These are phyloP conservation scores for Pollenia griseotomentosa DNA, from an alignment of 2,888 invertebrate genomes.

Conservation along the genomic window DNA sequence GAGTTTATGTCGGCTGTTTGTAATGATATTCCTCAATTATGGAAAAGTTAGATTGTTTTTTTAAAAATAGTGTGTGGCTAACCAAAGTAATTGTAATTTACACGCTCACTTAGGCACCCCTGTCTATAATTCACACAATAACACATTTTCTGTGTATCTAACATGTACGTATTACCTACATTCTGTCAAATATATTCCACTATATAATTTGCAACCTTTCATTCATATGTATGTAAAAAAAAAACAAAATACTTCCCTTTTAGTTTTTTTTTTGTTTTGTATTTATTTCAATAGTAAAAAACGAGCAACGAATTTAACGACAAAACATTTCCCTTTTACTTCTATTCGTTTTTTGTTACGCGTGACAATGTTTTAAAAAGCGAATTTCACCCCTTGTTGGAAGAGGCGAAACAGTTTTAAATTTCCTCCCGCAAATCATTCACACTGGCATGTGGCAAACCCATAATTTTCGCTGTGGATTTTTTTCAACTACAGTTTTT, in stretches of 20 bases:
- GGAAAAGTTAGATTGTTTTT: constrained; percentile 48
- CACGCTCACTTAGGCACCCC: constrained; percentile 83
- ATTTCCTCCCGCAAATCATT: constrained; percentile 75
- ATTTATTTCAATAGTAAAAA: constrained; percentile 74
- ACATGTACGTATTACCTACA: constrained; percentile 10
- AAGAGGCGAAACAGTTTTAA: constrained; percentile 37
- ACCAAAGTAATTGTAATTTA: constrained; percentile 83
- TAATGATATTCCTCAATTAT: constrained; percentile 1
- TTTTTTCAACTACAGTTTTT: constrained; percentile 49
- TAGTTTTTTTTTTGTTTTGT: constrained; percentile 17
- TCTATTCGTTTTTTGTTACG: constrained; percentile 72
- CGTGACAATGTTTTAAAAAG: constrained; percentile 77
- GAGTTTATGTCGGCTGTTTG: constrained; percentile 1
- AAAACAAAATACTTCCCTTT: no score
- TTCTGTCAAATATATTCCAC: constrained; percentile 50
- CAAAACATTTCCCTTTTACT: constrained; percentile 58
- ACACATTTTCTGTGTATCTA: constrained; percentile 5
- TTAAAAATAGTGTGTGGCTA: constrained; percentile 78
- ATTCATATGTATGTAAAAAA: neutral
- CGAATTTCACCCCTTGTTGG: constrained; percentile 70
- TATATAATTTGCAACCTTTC: constrained; percentile 72
- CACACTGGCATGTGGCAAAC: constrained; percentile 77
- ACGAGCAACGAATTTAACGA: constrained; percentile 66
- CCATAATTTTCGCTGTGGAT: constrained; percentile 74
- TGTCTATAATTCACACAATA: constrained; percentile 52